Evolutionary conservation across 2,888 invertebrate species (phyloP).

Genomic region (Caenorhabditis sp.): DNA sequence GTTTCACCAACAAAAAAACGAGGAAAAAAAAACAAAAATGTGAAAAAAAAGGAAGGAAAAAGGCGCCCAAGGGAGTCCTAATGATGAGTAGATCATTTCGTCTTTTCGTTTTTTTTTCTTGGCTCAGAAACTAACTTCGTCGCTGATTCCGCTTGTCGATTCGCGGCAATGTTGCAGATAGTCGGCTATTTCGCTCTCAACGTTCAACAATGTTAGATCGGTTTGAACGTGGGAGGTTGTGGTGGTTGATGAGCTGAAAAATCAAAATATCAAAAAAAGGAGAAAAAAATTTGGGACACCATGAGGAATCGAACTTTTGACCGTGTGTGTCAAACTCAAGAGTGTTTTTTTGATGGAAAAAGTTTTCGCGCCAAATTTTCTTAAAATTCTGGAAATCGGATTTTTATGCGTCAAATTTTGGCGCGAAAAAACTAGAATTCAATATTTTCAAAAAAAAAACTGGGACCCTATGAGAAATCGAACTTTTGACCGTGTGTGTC

Average conservation of each 20-base stretch:
- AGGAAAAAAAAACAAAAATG: neutral
- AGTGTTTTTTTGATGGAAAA: no score
- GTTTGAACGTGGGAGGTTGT: constrained; percentile 48
- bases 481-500: neutral
- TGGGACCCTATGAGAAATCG: neutral
- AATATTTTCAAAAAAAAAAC: neutral
- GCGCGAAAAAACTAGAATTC: constrained; percentile 7
- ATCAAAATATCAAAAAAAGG: neutral
- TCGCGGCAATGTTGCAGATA: constrained; percentile 45
- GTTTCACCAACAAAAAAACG: neutral
- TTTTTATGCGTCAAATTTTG: no score
- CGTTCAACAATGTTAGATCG: constrained; percentile 50
- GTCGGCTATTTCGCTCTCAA: constrained; percentile 43
- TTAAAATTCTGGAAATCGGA: no score
- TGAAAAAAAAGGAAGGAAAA: no score
- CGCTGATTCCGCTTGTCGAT: constrained; percentile 28
- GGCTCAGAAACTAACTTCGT: constrained; percentile 29
- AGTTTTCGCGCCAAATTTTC: no score
- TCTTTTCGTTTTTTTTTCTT: neutral
- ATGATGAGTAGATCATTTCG: neutral
- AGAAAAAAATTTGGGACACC: neutral
- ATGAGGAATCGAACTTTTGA: neutral
- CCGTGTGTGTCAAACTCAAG: no score
- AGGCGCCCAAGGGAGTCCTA: neutral
- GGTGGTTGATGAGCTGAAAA: constrained; percentile 37